phyloP scores from a whole-genome alignment of 2,797 vertebrate genomes.

The Cuculus canorus region DNA sequence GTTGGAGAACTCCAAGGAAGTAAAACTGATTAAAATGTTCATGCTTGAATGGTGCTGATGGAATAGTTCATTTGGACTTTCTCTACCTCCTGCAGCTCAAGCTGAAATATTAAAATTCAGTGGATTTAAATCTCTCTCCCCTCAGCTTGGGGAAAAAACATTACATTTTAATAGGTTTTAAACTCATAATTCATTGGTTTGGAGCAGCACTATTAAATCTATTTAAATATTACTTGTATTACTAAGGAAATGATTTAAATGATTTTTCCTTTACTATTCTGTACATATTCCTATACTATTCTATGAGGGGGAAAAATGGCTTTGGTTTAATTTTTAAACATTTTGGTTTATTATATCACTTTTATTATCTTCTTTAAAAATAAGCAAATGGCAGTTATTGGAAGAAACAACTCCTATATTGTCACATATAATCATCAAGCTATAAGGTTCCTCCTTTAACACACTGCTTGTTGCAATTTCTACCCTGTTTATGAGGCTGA shows the following conservation, averaged over 20 bases:
- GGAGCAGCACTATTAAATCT: constrained; percentile 84
- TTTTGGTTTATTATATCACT: constrained; percentile 70
- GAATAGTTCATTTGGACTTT: constrained; percentile 90
- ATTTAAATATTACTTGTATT: constrained; percentile 85
- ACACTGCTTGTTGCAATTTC: constrained; percentile 11
- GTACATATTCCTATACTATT: constrained; percentile 70
- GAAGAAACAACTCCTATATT: not conserved
- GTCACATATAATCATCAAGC: not conserved
- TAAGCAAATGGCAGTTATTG: constrained; percentile 32
- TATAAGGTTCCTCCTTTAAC: not conserved
- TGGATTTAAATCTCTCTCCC: constrained; percentile 86
- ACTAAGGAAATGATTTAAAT: constrained; percentile 83
- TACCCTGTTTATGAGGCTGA: not conserved
- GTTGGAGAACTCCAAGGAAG: constrained; percentile 88
- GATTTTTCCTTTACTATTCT: constrained; percentile 73
- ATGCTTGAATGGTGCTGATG: constrained; percentile 88
- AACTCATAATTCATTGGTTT: constrained; percentile 88
- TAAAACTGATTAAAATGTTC: constrained; percentile 91
- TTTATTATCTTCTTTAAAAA: constrained; percentile 48
- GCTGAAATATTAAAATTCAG: constrained; percentile 90
- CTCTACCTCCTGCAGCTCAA: constrained; percentile 87
- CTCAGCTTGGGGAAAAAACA: constrained; percentile 84
- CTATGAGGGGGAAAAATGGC: constrained; percentile 43
- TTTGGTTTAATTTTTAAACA: constrained; percentile 48
- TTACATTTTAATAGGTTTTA: constrained; percentile 89